phyloP scores from a whole-genome alignment of 2,888 invertebrate genomes.

The Tipula confusa region DNA sequence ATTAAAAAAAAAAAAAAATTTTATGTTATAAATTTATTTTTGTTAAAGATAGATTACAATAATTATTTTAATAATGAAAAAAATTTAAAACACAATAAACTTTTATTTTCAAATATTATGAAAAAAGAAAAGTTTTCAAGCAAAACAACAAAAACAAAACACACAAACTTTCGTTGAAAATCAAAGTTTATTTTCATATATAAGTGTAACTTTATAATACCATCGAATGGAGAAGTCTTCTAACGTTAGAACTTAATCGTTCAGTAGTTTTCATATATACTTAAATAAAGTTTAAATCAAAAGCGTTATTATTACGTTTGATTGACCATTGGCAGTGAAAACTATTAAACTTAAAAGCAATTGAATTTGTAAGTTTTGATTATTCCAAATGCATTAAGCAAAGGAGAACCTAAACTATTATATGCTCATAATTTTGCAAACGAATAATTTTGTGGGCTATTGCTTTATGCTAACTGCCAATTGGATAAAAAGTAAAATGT shows the following conservation, averaged over 20 bases:
- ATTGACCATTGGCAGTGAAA: too few species aligned
- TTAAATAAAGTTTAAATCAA: neutral
- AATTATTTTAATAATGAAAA: neutral
- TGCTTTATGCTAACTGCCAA: too few species aligned
- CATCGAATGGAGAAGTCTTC: neutral
- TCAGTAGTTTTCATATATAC: neutral
- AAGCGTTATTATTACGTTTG: too few species aligned
- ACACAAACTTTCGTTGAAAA: neutral
- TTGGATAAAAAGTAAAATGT: too few species aligned
- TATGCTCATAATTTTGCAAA: too few species aligned
- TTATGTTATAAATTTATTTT: too few species aligned
- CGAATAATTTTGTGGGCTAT: too few species aligned
- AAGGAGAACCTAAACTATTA: too few species aligned
- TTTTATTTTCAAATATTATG: neutral
- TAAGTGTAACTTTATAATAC: too few species aligned
- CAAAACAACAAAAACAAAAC: neutral
- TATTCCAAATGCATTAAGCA: too few species aligned
- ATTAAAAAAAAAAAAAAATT: neutral
- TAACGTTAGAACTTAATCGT: neutral
- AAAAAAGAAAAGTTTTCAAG: neutral
- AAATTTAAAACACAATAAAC: neutral
- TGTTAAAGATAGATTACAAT: neutral
- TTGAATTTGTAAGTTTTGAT: too few species aligned
- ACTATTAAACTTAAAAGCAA: too few species aligned
- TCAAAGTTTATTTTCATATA: neutral